Evolutionary conservation across 2,797 vertebrate genomes (phyloP).

Genomic region (Lagorchestes hirsutus): DNA sequence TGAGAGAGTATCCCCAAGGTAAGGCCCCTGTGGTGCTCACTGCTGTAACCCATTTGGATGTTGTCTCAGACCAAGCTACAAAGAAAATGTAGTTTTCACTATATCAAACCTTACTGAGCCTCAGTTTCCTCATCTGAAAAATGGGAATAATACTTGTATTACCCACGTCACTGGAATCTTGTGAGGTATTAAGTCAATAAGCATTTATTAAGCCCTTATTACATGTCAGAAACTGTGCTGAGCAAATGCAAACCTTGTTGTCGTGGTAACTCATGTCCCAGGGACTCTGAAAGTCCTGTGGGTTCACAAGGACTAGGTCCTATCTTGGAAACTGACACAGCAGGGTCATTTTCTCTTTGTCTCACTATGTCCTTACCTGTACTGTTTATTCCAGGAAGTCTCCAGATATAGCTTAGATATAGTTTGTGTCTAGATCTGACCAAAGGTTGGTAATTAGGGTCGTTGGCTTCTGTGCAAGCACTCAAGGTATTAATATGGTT

Average conservation of each 20-base stretch:
- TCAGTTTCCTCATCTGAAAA: neutral
- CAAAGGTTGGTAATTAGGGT: neutral
- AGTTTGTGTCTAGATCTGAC: neutral
- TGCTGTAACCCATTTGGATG: neutral
- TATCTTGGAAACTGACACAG: neutral
- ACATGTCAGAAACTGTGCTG: neutral
- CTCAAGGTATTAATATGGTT: neutral
- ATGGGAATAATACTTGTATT: neutral
- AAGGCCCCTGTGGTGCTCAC: neutral
- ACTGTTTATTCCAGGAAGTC: neutral
- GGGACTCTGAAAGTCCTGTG: neutral
- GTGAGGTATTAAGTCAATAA: neutral
- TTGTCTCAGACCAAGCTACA: neutral
- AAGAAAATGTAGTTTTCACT: neutral
- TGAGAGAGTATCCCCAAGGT: neutral
- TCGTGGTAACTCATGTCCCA: neutral
- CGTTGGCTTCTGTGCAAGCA: neutral
- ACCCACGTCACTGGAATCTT: neutral
- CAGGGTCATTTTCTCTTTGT: neutral
- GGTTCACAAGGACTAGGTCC: neutral
- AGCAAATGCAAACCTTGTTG: neutral
- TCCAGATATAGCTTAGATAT: neutral
- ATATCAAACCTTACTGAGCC: neutral
- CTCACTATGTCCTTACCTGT: neutral
- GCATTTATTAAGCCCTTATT: neutral